Base-by-base conservation (phyloP, 2,797 vertebrate species). In the Siniperca obscura region DNA sequence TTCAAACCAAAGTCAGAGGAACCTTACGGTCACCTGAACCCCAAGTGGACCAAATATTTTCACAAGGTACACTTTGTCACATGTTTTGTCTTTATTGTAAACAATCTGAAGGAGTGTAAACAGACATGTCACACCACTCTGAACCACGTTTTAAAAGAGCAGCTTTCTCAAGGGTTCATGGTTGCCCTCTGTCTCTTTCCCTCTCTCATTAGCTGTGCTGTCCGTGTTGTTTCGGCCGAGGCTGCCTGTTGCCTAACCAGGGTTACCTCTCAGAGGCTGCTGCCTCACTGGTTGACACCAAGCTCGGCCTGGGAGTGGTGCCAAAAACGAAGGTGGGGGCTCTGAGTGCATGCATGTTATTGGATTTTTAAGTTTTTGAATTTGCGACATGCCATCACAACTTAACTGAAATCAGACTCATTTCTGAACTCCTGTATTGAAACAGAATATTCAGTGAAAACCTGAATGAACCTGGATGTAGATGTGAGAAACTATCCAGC, bases 1-100 rank as follows among this genome's bases (percentile, higher is more conserved):
- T 99, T 99, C 93, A 99, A 99, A 95, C 98, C 98, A 96, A 99
- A 99, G 95, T 98, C 98, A 52, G 98, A 99, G 93, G 98, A 99
- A 92, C 98, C 98, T 86, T 99, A 99, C 1, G 97, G 98, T 92
- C 97, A 99, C 68, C 95, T 99, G 78, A 99, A 99, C 93, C 98
- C 98, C 66, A 99, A 99, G 92, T 99, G 98, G 98, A 99, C 98
- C 96, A 99, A 99, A 95, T 99, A 98, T 78, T 96, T 99, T 91
- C 98, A 99, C 90, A 99, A 99, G 95, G 92, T 95, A 86, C 11
- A 6, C 21, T 14, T 2, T 40, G 7, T 71, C 4, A 4, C 27
- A 12, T 30, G 1, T 52, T 34, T 48, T 27, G 17, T 42, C 0
- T n/a, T 5, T 52, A 4, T 21, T 52, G 40, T 57, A 7, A 44